Evolutionary conservation across 2,888 invertebrate genomes (phyloP).

Genomic region (Drosophila conformis): DNA sequence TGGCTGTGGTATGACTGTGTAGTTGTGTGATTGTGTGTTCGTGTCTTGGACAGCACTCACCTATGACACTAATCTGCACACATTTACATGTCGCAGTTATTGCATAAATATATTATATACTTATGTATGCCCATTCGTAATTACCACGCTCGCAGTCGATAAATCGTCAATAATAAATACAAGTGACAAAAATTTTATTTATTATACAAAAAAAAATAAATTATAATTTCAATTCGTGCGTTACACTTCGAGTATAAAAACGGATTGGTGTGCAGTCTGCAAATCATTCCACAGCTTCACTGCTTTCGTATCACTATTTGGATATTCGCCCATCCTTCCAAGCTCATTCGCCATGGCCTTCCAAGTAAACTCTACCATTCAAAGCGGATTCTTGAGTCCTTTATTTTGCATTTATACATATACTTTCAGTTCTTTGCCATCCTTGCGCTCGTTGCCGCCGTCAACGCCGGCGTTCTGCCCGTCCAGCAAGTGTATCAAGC

Average conservation of each 20-base stretch:
- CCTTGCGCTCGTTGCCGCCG: conserved; percentile 74
- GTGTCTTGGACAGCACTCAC: conserved; percentile 44
- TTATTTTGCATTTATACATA: background rate
- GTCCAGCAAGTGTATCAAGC: conserved; percentile 66
- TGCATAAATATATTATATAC: conserved; percentile 63
- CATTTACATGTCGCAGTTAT: conserved; percentile 64
- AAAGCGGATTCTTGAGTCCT: background rate
- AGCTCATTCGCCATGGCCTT: conserved; percentile 67
- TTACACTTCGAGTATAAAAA: conserved; percentile 66
- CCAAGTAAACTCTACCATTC: conserved; percentile 52
- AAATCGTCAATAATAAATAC: conserved; percentile 52
- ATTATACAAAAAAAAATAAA: conserved; percentile 21
- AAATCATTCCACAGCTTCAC: conserved; percentile 74
- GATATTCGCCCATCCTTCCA: conserved; percentile 42
- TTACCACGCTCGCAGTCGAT: conserved; percentile 54
- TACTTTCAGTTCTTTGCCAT: conserved; percentile 69
- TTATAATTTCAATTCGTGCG: conserved; percentile 48
- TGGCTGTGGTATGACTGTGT: conserved; percentile 28
- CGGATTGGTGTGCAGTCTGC: conserved; percentile 29
- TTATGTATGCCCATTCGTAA: conserved; percentile 30
- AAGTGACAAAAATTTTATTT: conserved; percentile 68
- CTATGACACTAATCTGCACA: conserved; percentile 75
- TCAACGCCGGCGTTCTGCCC: conserved; percentile 76
- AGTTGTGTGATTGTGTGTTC: conserved; percentile 12
- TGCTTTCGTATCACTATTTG: conserved; percentile 51